Percentiles rank a stretch among this genome's conserved stretches.
These are phyloP conservation scores for Anguilla anguilla DNA, from an alignment of 2,797 vertebrate species.

Conservation along the genomic window DNA sequence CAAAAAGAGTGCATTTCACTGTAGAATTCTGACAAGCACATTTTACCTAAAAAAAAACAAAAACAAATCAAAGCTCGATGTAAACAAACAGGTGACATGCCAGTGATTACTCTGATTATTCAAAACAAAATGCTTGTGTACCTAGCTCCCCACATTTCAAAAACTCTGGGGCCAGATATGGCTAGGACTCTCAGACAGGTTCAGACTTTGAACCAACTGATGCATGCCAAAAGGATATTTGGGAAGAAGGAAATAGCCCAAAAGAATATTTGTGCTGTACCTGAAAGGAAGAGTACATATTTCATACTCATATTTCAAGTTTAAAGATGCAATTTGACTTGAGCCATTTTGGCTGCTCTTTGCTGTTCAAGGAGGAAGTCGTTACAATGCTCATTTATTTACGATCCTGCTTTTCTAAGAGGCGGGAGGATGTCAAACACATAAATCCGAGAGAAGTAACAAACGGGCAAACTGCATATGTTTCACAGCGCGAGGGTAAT, in stretches of 20 bases:
- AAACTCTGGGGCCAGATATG: background rate
- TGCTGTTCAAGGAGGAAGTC: background rate
- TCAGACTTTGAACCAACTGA: background rate
- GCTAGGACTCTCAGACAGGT: background rate
- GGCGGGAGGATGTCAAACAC: background rate
- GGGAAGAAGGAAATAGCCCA: background rate
- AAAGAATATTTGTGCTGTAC: background rate
- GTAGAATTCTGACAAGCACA: background rate
- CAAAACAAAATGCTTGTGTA: background rate
- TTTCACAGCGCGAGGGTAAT: background rate
- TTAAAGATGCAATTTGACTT: background rate
- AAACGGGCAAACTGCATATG: background rate
- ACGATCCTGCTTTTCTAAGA: background rate
- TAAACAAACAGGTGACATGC: background rate
- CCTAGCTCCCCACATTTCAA: background rate
- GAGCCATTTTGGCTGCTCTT: background rate
- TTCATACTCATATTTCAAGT: background rate
- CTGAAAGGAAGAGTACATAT: background rate
- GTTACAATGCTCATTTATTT: constrained; percentile 3
- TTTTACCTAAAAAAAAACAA: background rate
- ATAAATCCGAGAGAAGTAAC: background rate
- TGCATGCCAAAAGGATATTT: background rate
- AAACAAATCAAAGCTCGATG: background rate
- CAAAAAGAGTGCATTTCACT: background rate
- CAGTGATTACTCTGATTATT: background rate